Base-by-base conservation (phyloP, 1,140 invertebrate genomes). In the Drosophila orena region DNA sequence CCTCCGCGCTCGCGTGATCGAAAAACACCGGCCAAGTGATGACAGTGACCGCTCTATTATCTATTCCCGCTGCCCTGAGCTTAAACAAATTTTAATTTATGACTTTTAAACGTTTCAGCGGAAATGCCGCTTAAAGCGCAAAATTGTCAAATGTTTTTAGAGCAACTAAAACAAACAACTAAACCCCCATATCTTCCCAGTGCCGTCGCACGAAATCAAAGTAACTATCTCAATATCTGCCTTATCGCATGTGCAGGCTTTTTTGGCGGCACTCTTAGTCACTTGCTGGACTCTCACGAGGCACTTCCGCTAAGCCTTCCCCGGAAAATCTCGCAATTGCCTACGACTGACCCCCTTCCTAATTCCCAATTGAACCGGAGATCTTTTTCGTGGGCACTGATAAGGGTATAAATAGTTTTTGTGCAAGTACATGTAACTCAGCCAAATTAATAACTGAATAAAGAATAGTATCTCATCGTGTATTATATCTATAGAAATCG, bases 11-110 rank as follows among this genome's bases (percentile, higher is more conserved):
- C 58, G 84, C 83, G 83, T 89, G 81, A 47, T 65, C 46, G 64
- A 73, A 53, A 44, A 44, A 64, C 77, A 42, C 50, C 42, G 52
- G 50, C 62, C 17, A 73, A 43, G 57, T 66, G 73, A 89, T 84
- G 84, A 89, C 80, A 90, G 61, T 84, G 84, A 89, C 84, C 84
- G 84, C 84, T 89, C 79, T 88, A 80, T 80, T 84, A 71, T 68
- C 43, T 35, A 20, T 22, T 49, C 70, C 65, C 64, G 61, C 49
- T 64, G 71, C 30, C 15, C 66, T 38, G 59, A 74, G 77, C 81
- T 86, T 74, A 59, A 81, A 86, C 78, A 88, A 88, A 88, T 88
- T 88, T 88, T 89, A 88, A 88, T 89, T 89, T 89, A 89, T 85
- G 79, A 59, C 75, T 88, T 79, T 88, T 73, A 61, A 71, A 73